phyloP scores from a whole-genome alignment of 2,113 vertebrate species.

The Anoura caudifer region DNA sequence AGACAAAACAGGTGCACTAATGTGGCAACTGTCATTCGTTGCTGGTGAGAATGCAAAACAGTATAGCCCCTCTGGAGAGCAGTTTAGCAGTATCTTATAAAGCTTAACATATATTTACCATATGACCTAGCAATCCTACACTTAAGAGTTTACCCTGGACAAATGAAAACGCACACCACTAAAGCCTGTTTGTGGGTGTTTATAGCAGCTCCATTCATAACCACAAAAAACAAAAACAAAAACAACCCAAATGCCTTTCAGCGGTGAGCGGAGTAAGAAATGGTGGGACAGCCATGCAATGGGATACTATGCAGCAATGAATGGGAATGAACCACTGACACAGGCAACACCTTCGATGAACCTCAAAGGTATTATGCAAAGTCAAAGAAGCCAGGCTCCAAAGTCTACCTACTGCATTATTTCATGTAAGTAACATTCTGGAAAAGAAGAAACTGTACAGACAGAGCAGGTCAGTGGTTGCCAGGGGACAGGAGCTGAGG shows the following conservation, averaged over 20 bases:
- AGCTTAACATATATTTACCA: not conserved
- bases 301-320: not conserved
- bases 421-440: not conserved
- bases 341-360: not conserved
- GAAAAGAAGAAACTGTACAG: not conserved
- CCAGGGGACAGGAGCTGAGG: not conserved
- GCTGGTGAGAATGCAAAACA: not conserved
- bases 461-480: not conserved
- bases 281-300: not conserved
- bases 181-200: not conserved
- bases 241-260: not conserved
- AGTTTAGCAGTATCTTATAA: not conserved
- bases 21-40: not conserved
- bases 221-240: not conserved
- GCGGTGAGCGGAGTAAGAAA: not conserved
- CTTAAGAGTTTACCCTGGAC: not conserved
- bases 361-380: not conserved
- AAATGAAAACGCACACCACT: not conserved
- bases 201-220: not conserved
- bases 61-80: not conserved
- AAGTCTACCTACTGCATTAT: not conserved
- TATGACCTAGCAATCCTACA: not conserved
- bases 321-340: not conserved
- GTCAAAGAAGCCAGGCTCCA: not conserved
- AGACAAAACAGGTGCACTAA: not conserved